These are phyloP conservation scores for Chelonus formosanus DNA, from an alignment of 2,888 invertebrate species.

Conservation along the genomic window DNA sequence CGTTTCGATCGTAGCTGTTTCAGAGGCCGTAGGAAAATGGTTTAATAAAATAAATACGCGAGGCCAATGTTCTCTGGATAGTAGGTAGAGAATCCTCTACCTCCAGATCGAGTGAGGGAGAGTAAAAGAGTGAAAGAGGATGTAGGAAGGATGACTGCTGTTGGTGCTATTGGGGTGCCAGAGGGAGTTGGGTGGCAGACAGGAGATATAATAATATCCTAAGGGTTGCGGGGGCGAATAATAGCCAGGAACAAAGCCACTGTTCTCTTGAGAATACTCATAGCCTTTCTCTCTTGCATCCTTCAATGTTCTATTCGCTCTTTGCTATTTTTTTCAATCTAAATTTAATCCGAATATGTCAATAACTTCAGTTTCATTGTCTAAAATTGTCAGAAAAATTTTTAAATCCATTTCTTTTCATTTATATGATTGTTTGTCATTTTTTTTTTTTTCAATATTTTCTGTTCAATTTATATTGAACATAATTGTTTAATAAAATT, in stretches of 20 bases:
- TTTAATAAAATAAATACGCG: slow-evolving; percentile 65
- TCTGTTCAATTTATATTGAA: too few relatives aligned
- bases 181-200: slow-evolving; percentile 48
- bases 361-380: slow-evolving; percentile 38
- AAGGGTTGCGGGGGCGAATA: slow-evolving; percentile 63
- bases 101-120: slow-evolving; percentile 29
- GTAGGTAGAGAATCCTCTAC: slow-evolving; percentile 35
- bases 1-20: slow-evolving; percentile 37
- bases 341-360: slow-evolving; percentile 62
- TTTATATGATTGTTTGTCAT: too few relatives aligned
- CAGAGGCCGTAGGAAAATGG: slow-evolving; percentile 52
- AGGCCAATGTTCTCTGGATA: slow-evolving; percentile 45
- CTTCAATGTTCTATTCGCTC: slow-evolving; percentile 19
- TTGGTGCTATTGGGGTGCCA: slow-evolving; percentile 35
- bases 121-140: slow-evolving; percentile 21
- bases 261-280: slow-evolving; percentile 38
- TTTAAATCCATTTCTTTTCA: too few relatives aligned
- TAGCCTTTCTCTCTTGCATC: slow-evolving; percentile 26
- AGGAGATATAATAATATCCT: slow-evolving; percentile 64
- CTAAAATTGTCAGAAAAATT: too few relatives aligned
- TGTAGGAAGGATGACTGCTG: slow-evolving; percentile 6
- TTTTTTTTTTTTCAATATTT: too few relatives aligned
- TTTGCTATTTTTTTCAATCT: slow-evolving; percentile 46
- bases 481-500: too few relatives aligned
- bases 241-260: slow-evolving; percentile 64